Percentiles rank a stretch among this genome's conserved stretches.
These are phyloP conservation scores for Tapirus indicus DNA, from an alignment of 2,797 vertebrate genomes.

Conservation along the genomic window DNA sequence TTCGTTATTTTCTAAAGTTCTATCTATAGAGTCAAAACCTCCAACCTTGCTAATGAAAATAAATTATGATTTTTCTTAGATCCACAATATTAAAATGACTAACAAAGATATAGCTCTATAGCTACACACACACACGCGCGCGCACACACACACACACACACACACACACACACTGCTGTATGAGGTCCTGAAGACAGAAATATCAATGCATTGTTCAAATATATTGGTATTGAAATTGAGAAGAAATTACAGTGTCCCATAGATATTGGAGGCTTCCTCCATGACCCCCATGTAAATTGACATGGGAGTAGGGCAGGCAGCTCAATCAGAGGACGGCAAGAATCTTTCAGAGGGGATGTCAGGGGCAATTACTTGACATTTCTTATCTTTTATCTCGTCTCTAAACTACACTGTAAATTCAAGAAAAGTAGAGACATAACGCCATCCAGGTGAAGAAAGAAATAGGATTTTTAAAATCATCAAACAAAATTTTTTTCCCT, in stretches of 20 bases:
- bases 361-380: not conserved
- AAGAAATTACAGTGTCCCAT: not conserved
- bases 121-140: too few species aligned
- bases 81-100: not conserved
- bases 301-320: not conserved
- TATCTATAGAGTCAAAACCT: not conserved
- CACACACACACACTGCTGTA: not conserved
- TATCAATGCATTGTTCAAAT: not conserved
- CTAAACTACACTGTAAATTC: not conserved
- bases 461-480: not conserved
- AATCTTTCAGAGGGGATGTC: not conserved
- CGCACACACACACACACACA: not conserved
- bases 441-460: not conserved
- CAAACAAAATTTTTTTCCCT: not conserved
- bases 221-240: not conserved
- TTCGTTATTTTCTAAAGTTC: conserved; percentile 3
- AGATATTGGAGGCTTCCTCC: not conserved
- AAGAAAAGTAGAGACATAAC: not conserved
- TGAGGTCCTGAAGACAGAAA: not conserved
- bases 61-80: not conserved
- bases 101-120: not conserved
- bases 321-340: not conserved
- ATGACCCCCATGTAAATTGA: not conserved
- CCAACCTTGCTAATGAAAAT: not conserved
- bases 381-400: not conserved